Evolutionary conservation across 2,797 vertebrate species (phyloP).

Genomic region (Pseudotriccus pelzelni): DNA sequence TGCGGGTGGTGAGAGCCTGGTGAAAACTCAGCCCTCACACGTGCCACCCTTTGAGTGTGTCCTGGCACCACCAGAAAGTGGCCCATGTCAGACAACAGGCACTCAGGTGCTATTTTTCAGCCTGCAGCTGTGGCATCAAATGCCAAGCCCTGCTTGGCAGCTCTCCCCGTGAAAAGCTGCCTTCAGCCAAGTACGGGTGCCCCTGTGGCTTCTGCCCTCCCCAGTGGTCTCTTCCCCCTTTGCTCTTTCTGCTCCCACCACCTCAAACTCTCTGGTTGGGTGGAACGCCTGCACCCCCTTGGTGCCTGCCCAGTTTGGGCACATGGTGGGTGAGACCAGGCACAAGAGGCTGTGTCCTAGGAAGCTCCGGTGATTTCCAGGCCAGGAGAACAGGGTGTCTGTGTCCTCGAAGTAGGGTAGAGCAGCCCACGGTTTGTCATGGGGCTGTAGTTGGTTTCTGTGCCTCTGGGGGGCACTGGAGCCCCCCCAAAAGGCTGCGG

Average conservation of each 20-base stretch:
- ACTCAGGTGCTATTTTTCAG: not conserved
- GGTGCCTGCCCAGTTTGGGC: accelerated
- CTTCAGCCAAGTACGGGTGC: not conserved
- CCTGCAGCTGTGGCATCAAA: not conserved
- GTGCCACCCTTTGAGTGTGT: not conserved
- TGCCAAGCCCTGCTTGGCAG: accelerated
- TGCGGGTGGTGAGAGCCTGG: not conserved
- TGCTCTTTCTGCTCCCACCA: not conserved
- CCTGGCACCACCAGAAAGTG: not conserved
- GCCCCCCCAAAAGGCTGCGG: not conserved
- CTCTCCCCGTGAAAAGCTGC: not conserved
- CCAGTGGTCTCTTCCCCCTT: accelerated
- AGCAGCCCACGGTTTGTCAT: not conserved
- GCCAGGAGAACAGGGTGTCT: not conserved
- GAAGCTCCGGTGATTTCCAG: not conserved
- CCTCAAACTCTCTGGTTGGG: accelerated
- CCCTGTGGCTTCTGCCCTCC: not conserved
- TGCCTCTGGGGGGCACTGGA: conserved; percentile 61
- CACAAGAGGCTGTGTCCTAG: accelerated
- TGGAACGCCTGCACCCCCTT: not conserved
- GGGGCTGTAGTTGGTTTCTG: not conserved
- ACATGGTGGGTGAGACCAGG: accelerated
- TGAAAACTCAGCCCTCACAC: not conserved
- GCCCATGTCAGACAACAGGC: not conserved
- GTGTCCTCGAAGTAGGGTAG: not conserved